phyloP scores from a whole-genome alignment of 2,797 vertebrate species.

The Argyrosomus regius region DNA sequence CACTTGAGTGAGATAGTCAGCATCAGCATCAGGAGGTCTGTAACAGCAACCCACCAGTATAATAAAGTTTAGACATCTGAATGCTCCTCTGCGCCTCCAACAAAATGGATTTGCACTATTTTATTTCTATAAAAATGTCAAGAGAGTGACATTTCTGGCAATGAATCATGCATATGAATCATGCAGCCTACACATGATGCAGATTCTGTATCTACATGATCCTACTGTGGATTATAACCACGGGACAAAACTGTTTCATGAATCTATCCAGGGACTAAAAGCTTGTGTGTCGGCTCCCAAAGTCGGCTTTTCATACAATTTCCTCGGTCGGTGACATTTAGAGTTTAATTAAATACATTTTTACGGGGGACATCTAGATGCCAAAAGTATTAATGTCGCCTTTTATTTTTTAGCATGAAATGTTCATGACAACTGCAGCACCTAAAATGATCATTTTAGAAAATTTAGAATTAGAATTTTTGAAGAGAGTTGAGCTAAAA shows the following conservation, averaged over 20 bases:
- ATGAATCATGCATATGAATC: conserved; percentile 32
- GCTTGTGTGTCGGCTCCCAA: not conserved
- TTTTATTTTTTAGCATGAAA: conserved; percentile 45
- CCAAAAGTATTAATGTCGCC: conserved; percentile 33
- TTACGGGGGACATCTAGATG: conserved; percentile 26
- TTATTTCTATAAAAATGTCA: not conserved
- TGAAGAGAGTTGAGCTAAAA: conserved; percentile 3
- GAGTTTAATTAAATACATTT: conserved; percentile 68
- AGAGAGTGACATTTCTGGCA: not conserved
- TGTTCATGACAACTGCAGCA: conserved; percentile 19
- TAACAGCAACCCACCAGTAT: too few relatives aligned
- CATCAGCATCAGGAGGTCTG: too few relatives aligned
- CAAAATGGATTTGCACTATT: not conserved
- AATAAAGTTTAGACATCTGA: not conserved
- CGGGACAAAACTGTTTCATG: conserved; percentile 11
- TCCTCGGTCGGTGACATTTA: conserved; percentile 52
- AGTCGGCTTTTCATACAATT: conserved; percentile 6
- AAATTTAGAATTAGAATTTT: not conserved
- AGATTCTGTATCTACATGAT: conserved; percentile 6
- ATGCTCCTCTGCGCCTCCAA: not conserved
- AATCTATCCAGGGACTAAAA: not conserved
- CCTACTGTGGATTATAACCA: conserved; percentile 1
- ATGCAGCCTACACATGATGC: conserved; percentile 37
- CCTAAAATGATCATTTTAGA: conserved; percentile 18
- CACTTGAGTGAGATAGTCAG: too few relatives aligned